Percentiles rank a stretch among this genome's conserved stretches.
phyloP scores from a whole-genome alignment of 92 coral and sea anemone species.

The Phymanthus crucifer region DNA sequence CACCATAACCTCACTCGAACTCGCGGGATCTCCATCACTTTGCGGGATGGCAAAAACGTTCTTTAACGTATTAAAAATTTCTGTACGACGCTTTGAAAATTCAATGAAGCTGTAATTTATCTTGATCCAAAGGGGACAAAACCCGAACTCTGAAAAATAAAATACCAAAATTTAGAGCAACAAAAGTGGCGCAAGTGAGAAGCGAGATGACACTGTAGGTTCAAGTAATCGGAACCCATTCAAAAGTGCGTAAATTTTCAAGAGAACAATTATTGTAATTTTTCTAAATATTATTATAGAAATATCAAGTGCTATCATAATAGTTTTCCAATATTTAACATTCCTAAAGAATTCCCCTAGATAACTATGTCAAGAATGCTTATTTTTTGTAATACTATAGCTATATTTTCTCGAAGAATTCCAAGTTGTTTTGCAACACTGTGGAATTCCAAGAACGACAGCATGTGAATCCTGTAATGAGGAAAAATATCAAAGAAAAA shows the following conservation, averaged over 20 bases:
- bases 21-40: slow-evolving; percentile 47
- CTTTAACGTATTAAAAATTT: slow-evolving; percentile 49
- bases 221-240: neutral
- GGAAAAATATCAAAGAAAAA: neutral
- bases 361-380: neutral
- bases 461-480: neutral
- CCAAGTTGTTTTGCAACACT: neutral
- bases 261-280: neutral
- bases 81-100: slow-evolving; percentile 50
- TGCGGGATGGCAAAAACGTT: slow-evolving; percentile 71
- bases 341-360: slow-evolving; percentile 1
- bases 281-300: neutral
- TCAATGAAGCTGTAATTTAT: slow-evolving; percentile 54
- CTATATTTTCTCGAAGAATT: neutral
- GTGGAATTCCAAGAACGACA: neutral
- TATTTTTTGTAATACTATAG: neutral
- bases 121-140: slow-evolving; percentile 80
- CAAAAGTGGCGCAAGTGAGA: neutral
- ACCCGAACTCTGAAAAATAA: slow-evolving; percentile 64
- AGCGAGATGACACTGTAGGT: neutral
- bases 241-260: neutral
- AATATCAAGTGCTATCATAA: neutral
- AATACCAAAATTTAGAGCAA: neutral
- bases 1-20: slow-evolving; percentile 47
- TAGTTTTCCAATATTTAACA: neutral